A percentile compares a stretch with the other conserved stretches of the same genome.
Evolutionary conservation across 2,888 invertebrate genomes (phyloP).

Genomic region (Cryptocheilus praepositus): DNA sequence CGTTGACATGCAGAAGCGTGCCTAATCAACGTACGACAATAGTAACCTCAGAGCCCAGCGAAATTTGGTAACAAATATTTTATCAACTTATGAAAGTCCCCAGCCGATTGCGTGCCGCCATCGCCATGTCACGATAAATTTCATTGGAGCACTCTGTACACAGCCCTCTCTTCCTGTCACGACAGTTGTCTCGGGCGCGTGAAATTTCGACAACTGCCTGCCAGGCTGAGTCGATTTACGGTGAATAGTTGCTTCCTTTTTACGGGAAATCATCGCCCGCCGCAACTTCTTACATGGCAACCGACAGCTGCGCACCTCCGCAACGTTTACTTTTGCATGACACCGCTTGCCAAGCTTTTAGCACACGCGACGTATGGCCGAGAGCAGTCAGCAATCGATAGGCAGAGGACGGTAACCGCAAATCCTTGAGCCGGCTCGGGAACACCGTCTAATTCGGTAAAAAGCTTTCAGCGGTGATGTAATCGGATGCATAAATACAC

Average conservation of each 20-base stretch:
- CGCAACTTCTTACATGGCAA: slow-evolving; percentile 17
- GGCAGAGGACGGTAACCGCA: too few relatives aligned
- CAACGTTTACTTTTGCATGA: slow-evolving; percentile 1
- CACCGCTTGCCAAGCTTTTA: neutral
- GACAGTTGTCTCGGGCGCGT: slow-evolving; percentile 48
- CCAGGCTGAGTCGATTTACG: slow-evolving; percentile 31
- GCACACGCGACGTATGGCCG: too few relatives aligned
- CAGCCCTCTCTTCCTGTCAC: slow-evolving; percentile 36
- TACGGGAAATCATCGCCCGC: slow-evolving; percentile 38
- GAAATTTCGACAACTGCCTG: slow-evolving; percentile 10
- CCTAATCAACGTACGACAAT: too few relatives aligned
- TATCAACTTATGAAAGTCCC: too few relatives aligned
- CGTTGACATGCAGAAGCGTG: too few relatives aligned
- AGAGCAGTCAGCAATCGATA: too few relatives aligned
- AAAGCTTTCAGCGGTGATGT: too few relatives aligned
- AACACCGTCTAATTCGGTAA: too few relatives aligned
- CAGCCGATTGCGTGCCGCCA: slow-evolving; percentile 26
- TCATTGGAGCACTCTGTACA: slow-evolving; percentile 26
- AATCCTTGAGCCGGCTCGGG: too few relatives aligned
- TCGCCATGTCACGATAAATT: slow-evolving; percentile 34
- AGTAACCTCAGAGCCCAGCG: too few relatives aligned
- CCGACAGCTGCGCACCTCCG: slow-evolving; percentile 33
- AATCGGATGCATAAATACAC: too few relatives aligned
- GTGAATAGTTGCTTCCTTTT: slow-evolving; percentile 19
- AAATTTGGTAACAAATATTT: too few relatives aligned